Evolutionary conservation across 1,140 invertebrate species (phyloP), one percentile per base, ranked within the genome.

Genomic region (Luehdorfia chinensis): DNA sequence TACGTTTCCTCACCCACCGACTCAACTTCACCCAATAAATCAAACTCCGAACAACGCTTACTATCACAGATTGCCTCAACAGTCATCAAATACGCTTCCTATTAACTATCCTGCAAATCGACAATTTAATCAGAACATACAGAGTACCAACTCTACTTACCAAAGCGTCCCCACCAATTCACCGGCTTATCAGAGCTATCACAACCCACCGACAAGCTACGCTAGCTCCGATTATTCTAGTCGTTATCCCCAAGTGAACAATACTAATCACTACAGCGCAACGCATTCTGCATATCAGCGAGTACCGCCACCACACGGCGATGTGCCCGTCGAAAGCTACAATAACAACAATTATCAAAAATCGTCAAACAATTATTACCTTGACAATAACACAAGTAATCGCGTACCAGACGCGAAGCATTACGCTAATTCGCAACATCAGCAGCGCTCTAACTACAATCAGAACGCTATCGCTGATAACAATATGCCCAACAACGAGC

Each of bases 231-330:
- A 86, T 63, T 84, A 83, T 69, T 83, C 76, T 77, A 84, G 64
- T 86, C 85, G 62, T 63, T 78, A 63, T 55, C 76, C 61, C 64
- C 84, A 61, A 66, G 62, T 60, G 33, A 77, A 69, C 53, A 72
- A 55, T 56, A 69, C 69, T 50, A 79, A 71, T 61, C 72, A 81
- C 64, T 69, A 75, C 51, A 31, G 47, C 39, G 16, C 66, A 59
- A 54, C 72, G 32, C 66, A 84, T 64, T 84, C 89, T 55, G 59
- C 88, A 55, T 90, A 90, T 59, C 89, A 90, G 56, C 78, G 88
- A 19, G 88, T 90, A 13, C 89, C 89, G 0, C 70, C 87, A 39
- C 88, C 88, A 1, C 88, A 89, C 76, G 90, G 78, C 41, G 83
- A 86, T 1, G 18, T 74, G 4, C 60, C 72, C 5, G 36, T 64